Conservation (phyloP, 2,888 invertebrate genomes). For the Clostera curtula region DNA sequence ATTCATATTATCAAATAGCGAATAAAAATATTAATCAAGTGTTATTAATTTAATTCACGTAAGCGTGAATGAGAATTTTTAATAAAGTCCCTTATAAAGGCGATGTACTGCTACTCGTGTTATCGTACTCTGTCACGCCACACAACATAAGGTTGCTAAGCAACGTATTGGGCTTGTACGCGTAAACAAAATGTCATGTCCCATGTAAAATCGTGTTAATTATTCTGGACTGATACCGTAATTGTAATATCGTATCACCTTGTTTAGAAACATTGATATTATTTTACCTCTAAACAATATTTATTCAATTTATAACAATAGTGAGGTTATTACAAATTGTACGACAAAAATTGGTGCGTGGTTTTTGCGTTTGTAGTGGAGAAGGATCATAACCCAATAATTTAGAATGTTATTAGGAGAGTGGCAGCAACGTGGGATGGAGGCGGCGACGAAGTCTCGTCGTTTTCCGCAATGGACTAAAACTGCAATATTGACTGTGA, state of each 20-base stretch:
- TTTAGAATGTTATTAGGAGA: constrained; percentile 45
- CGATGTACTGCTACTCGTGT: constrained; percentile 3
- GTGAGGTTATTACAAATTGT: constrained; percentile 3
- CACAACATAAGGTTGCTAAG: constrained; percentile 10
- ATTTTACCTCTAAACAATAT: too few relatives aligned
- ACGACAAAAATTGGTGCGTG: constrained; percentile 4
- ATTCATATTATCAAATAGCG: background rate
- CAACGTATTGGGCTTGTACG: constrained; percentile 11
- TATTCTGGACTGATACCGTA: too few relatives aligned
- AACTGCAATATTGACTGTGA: constrained; percentile 46
- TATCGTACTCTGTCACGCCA: constrained; percentile 1
- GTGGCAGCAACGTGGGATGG: constrained; percentile 34
- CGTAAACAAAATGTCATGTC: constrained; percentile 6
- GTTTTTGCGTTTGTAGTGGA: constrained; percentile 3
- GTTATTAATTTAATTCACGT: too few relatives aligned
- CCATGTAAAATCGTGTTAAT: too few relatives aligned
- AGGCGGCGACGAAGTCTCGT: constrained; percentile 36
- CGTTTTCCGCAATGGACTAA: constrained; percentile 57
- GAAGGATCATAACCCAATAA: too few relatives aligned
- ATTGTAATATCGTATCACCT: too few relatives aligned
- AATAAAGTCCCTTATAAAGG: background rate
- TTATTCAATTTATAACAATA: constrained; percentile 2
- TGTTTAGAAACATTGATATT: too few relatives aligned
- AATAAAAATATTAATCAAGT: too few relatives aligned
- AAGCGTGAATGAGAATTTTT: too few relatives aligned